These are phyloP conservation scores for Atta texana DNA, from an alignment of 1,140 invertebrate species.

Conservation along the genomic window DNA sequence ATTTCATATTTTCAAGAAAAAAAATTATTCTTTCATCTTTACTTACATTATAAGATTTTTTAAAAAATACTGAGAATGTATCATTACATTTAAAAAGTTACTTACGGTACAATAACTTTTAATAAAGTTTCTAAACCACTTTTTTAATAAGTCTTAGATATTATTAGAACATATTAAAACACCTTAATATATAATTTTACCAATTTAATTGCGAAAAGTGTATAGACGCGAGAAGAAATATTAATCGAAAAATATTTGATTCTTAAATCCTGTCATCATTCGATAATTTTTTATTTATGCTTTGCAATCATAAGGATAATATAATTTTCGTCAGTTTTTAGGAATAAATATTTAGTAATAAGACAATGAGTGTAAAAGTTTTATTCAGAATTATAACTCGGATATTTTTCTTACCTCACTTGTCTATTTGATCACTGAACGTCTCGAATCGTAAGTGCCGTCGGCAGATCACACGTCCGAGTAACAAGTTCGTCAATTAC, in stretches of 20 bases:
- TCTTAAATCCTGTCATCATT: slow-evolving; percentile 15
- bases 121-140: neutral
- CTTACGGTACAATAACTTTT: neutral
- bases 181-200: neutral
- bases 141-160: neutral
- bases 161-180: neutral
- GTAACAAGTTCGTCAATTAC: slow-evolving; percentile 45
- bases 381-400: slow-evolving; percentile 42
- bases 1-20: neutral
- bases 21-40: neutral
- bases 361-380: neutral
- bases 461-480: slow-evolving; percentile 67
- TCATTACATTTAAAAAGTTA: neutral
- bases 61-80: neutral
- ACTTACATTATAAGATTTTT: neutral
- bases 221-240: neutral
- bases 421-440: slow-evolving; percentile 38
- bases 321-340: neutral
- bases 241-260: neutral
- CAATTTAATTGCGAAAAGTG: neutral
- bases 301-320: neutral
- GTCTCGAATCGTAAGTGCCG: slow-evolving; percentile 53
- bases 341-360: neutral
- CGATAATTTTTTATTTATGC: neutral
- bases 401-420: slow-evolving; percentile 69